phyloP scores from a whole-genome alignment of 2,888 invertebrate species.

The Mamestra brassicae region DNA sequence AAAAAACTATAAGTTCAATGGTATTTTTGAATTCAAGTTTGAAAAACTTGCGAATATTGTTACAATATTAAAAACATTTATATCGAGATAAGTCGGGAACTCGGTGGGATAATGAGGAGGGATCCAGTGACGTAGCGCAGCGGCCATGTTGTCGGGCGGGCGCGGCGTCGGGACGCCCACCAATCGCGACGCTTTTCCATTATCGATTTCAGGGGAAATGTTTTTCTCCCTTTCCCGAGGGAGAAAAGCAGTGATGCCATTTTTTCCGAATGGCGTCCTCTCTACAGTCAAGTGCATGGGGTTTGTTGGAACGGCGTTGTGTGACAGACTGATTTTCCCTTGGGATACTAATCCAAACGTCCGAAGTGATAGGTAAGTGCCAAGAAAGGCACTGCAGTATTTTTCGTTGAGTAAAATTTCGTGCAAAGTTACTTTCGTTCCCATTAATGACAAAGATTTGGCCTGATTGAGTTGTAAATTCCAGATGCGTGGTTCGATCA shows the following conservation, averaged over 20 bases:
- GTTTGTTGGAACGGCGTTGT: slow-evolving; percentile 10
- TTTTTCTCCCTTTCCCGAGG: slow-evolving; percentile 71
- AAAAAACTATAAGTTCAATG: background rate
- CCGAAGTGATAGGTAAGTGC: background rate
- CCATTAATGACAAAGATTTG: no score
- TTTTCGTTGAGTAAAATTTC: background rate
- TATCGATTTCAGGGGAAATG: slow-evolving; percentile 84
- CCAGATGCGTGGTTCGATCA: slow-evolving; percentile 4
- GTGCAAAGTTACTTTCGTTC: background rate
- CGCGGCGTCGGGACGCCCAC: slow-evolving; percentile 79
- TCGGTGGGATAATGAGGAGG: slow-evolving; percentile 26
- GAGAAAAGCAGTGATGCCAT: slow-evolving; percentile 16
- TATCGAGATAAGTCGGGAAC: slow-evolving; percentile 20
- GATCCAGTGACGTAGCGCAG: slow-evolving; percentile 66
- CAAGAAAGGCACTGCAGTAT: background rate
- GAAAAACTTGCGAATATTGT: slow-evolving; percentile 1
- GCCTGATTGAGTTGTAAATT: background rate
- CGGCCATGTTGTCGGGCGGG: slow-evolving; percentile 85
- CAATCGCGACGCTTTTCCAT: slow-evolving; percentile 81
- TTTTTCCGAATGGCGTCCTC: slow-evolving; percentile 22
- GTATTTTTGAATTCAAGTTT: background rate
- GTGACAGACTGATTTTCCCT: background rate
- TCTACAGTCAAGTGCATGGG: slow-evolving; percentile 12
- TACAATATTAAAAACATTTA: background rate
- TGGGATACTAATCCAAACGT: background rate